phyloP scores from a whole-genome alignment of 2,797 vertebrate genomes.

The Novumbra hubbsi region DNA sequence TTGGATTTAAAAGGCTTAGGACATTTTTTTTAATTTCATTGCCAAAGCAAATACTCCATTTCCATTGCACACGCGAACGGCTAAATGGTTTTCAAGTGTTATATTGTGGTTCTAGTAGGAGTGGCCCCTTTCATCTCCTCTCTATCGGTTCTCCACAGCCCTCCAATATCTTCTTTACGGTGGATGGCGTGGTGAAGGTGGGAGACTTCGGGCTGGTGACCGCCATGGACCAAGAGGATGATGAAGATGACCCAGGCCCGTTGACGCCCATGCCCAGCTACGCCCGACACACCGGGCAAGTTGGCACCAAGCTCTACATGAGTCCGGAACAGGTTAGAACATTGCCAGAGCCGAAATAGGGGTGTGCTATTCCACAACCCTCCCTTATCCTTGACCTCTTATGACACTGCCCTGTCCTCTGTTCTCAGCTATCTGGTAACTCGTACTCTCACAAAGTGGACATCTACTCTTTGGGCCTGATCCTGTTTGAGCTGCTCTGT shows the following conservation, averaged over 20 bases:
- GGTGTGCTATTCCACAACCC: neutral
- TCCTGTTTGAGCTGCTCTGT: constrained; percentile 94
- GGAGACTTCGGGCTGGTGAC: constrained; percentile 98
- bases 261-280: constrained; percentile 92
- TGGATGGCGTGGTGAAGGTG: constrained; percentile 97
- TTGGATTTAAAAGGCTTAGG: no score
- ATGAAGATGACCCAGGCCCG: constrained; percentile 83
- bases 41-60: no score
- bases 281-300: constrained; percentile 94
- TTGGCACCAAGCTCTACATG: constrained; percentile 99
- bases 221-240: constrained; percentile 98
- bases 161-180: constrained; percentile 98
- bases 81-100: no score
- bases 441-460: constrained; percentile 98
- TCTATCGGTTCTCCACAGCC: constrained; percentile 71
- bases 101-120: no score
- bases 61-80: no score
- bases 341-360: neutral
- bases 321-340: constrained; percentile 87
- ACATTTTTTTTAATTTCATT: no score
- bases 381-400: neutral
- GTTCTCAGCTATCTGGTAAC: constrained; percentile 90
- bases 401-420: neutral
- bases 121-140: no score
- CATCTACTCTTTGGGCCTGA: constrained; percentile 96